These are phyloP conservation scores for Hirudinaria manillensis DNA, from an alignment of 2,888 invertebrate genomes.

Conservation along the genomic window DNA sequence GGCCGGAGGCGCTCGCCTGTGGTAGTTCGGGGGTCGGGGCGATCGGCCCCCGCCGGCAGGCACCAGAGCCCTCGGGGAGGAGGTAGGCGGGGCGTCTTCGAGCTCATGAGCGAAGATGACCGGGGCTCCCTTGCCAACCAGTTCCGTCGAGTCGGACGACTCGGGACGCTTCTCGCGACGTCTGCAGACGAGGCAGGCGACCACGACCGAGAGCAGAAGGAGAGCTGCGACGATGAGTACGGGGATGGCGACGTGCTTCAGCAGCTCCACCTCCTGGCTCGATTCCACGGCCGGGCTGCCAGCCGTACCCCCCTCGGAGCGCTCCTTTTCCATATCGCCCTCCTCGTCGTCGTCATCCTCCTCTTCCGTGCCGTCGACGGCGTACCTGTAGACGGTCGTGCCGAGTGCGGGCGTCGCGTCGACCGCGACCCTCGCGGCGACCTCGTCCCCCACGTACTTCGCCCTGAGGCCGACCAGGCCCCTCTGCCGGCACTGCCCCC, in stretches of 20 bases:
- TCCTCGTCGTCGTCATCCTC: not conserved
- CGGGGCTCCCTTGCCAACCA: conserved; percentile 22
- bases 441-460: not conserved
- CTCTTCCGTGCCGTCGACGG: not conserved
- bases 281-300: not conserved
- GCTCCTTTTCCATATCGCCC: not conserved
- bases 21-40: conserved; percentile 28
- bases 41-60: not conserved
- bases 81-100: conserved; percentile 1
- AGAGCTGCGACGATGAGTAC: conserved; percentile 11
- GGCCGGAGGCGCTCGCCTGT: not conserved
- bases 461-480: not conserved
- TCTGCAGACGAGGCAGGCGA: conserved; percentile 20
- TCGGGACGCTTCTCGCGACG: conserved; percentile 3
- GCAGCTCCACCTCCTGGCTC: conserved; percentile 13
- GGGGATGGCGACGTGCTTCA: conserved; percentile 22
- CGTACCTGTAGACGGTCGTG: not conserved
- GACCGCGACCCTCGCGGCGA: not conserved
- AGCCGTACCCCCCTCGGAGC: not conserved
- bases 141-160: not conserved
- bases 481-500: not conserved
- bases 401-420: not conserved
- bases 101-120: conserved; percentile 29
- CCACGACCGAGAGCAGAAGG: conserved; percentile 6
- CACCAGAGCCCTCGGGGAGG: conserved; percentile 15